Base-by-base conservation (phyloP, 2,113 vertebrate genomes). In the Bucco capensis region DNA sequence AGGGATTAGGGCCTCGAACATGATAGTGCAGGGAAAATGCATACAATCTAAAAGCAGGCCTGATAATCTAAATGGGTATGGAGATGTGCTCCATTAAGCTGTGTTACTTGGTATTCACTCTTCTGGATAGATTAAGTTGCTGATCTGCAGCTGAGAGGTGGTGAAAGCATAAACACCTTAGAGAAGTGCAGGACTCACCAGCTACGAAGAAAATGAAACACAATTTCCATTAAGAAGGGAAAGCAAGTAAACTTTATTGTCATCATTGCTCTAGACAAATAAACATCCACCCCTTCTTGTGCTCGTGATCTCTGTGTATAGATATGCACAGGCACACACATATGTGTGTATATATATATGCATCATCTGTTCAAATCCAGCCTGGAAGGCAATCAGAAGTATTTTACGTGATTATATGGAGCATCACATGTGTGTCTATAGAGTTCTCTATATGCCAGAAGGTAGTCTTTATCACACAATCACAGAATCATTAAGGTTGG, bases 311-410 rank as follows among this genome's bases (percentile, higher is more conserved):
- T 66, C 12, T 85, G n/a, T 82, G 38, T 73, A 69, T 40, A 25
- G 25, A 13, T 30, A 15, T 35, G 25, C 14, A 16, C 5, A 6
- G 2, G 1, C 10, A 31, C 25, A 35, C 14, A 31, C 6, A 31
- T 12, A 27, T 10, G 35, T 8, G 14, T 19, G 46, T 1, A 1
- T 17, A 21, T 1, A 1, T 17, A 33, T n/a, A 42, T 49, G 24
- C 69, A 67, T 51, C 9, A 19, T 25, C 19, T 65, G 78, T 82
- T 79, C 25, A 86, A 67, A 87, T 76, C 37, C 25, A 66, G 28
- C 19, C 71, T 58, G 47, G 27, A 67, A 64, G 22, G 65, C 69
- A 54, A 51, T 9, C 24, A 40, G 46, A 94, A 87, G 30, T 56
- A 40, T 67, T 89, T 92, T 60, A 40, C 27, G 50, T 3, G 1